Evolutionary conservation across 1,140 invertebrate species (phyloP).

Genomic region (Meteorus sp.): DNA sequence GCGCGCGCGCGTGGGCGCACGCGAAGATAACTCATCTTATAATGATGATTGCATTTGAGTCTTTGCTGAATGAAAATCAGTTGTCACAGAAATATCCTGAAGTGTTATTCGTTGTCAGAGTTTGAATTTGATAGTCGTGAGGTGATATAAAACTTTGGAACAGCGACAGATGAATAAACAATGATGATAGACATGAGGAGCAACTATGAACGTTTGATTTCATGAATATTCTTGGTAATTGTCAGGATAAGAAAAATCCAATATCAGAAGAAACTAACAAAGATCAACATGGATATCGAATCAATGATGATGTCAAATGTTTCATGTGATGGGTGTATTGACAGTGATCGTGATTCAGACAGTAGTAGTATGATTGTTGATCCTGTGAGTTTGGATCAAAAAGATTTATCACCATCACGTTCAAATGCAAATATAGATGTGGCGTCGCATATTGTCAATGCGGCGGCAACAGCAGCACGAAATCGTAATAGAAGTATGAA

Average conservation of each 20-base stretch:
- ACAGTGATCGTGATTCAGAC: constrained; percentile 56
- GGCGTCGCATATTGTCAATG: constrained; percentile 11
- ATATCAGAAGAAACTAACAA: neutral
- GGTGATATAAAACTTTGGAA: neutral
- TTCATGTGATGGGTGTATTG: constrained; percentile 53
- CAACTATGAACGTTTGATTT: too few species aligned
- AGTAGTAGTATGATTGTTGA: constrained; percentile 57
- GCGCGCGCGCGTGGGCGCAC: neutral
- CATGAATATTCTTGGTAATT: neutral
- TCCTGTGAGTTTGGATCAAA: constrained; percentile 54
- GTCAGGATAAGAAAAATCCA: neutral
- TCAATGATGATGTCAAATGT: constrained; percentile 45
- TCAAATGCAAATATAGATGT: neutral
- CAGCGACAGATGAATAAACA: too few species aligned
- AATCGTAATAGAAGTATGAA: constrained; percentile 34
- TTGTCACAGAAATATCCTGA: constrained; percentile 36
- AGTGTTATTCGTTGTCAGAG: neutral
- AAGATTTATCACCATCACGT: constrained; percentile 43
- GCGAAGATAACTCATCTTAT: constrained; percentile 7
- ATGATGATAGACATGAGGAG: too few species aligned
- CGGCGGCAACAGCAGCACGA: neutral
- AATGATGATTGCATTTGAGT: constrained; percentile 25
- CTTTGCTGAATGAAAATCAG: constrained; percentile 34
- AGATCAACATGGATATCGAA: constrained; percentile 22
- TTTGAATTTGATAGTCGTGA: neutral